These are phyloP conservation scores for Siniperca scherzeri DNA, from an alignment of 2,797 vertebrate genomes.

Conservation along the genomic window DNA sequence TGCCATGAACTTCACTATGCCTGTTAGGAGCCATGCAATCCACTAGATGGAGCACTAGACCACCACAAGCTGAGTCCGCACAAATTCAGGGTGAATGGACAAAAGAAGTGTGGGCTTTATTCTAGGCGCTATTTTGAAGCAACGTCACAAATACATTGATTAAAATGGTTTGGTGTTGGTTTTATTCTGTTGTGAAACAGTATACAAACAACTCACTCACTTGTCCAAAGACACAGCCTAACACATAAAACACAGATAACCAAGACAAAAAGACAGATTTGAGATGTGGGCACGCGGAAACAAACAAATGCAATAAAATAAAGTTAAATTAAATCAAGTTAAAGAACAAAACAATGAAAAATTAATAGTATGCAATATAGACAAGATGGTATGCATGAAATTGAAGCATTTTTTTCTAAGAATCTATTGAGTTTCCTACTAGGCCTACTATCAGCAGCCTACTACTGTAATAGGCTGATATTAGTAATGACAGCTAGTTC, in stretches of 20 bases:
- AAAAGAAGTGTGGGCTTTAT: not conserved
- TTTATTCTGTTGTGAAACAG: not conserved
- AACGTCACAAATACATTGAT: not conserved
- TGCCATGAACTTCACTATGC: not conserved
- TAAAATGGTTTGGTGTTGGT: not conserved
- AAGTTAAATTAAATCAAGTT: not conserved
- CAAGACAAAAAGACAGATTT: not conserved
- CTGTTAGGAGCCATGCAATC: not conserved
- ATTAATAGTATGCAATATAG: not conserved
- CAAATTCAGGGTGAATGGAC: not conserved
- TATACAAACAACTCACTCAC: not conserved
- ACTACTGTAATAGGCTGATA: not conserved
- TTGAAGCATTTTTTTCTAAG: no score
- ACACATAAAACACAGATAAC: not conserved
- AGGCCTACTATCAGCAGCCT: not conserved
- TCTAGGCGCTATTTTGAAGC: not conserved
- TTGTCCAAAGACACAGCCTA: not conserved
- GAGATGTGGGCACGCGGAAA: not conserved
- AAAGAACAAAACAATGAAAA: not conserved
- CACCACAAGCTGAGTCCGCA: not conserved
- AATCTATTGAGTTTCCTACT: not conserved
- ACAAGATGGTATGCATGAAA: not conserved
- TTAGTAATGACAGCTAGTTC: not conserved
- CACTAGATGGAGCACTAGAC: slow-evolving; percentile 52
- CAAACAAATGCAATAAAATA: no score